Conservation (phyloP, 2,113 vertebrate genomes). For the Candoia aspera region DNA sequence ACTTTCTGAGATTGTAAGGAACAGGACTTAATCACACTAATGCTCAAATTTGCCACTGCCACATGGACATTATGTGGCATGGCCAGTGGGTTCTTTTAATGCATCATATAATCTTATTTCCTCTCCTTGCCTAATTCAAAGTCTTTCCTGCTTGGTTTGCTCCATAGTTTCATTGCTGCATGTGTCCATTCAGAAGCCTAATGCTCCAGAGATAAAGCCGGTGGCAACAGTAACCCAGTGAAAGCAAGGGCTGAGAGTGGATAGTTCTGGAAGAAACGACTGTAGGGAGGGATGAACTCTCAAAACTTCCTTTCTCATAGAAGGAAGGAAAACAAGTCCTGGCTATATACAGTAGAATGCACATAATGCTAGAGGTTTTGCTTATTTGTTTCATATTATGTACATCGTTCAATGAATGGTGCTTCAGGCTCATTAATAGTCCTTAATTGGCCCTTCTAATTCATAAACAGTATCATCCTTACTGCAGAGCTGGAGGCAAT, state of each 20-base stretch:
- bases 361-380: not conserved
- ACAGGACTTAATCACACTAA: conserved; percentile 66
- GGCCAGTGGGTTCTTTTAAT: conserved; percentile 42
- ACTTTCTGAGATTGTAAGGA: conserved; percentile 46
- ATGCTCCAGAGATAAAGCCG: conserved; percentile 7
- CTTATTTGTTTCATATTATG: not conserved
- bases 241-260: not conserved
- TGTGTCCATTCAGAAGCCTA: conserved; percentile 25
- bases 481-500: not conserved
- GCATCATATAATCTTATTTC: conserved; percentile 27
- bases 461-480: conserved; percentile 36
- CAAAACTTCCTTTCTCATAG: not conserved
- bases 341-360: not conserved
- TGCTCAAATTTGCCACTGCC: conserved; percentile 23
- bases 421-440: not conserved
- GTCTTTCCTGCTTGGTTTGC: conserved; percentile 29
- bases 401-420: conserved; percentile 18
- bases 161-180: conserved; percentile 18
- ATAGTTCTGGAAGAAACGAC: not conserved
- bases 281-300: not conserved
- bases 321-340: not conserved
- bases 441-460: conserved; percentile 33
- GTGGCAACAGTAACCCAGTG: not conserved
- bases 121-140: not conserved
- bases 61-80: not conserved